These are phyloP conservation scores for Hemibagrus wyckioides DNA, from an alignment of 2,113 vertebrate species.

Conservation along the genomic window DNA sequence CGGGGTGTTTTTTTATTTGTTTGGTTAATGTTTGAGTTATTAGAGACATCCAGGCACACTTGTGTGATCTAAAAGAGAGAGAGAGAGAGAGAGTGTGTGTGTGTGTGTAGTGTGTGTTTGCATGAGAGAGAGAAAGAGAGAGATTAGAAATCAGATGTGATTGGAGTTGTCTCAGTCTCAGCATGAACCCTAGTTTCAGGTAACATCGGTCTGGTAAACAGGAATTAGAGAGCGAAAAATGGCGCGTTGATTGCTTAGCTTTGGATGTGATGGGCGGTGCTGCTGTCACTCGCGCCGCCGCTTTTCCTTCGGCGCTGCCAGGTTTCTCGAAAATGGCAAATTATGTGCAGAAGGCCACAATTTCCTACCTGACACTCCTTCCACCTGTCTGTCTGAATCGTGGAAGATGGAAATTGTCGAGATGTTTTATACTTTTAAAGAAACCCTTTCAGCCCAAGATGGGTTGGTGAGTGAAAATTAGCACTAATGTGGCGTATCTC, in stretches of 20 bases:
- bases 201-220: neutral
- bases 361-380: neutral
- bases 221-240: neutral
- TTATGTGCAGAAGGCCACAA: neutral
- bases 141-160: constrained; percentile 6
- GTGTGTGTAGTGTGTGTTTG: neutral
- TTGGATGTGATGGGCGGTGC: neutral
- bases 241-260: neutral
- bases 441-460: neutral
- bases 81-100: neutral
- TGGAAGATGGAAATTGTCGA: neutral
- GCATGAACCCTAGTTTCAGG: neutral
- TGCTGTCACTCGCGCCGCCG: neutral
- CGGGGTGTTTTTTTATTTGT: neutral
- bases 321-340: neutral
- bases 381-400: neutral
- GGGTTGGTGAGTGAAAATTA: neutral
- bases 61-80: neutral
- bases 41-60: neutral
- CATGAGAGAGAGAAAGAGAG: neutral
- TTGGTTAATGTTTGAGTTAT: neutral
- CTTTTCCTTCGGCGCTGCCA: neutral
- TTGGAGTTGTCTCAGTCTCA: neutral
- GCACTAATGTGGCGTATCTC: neutral
- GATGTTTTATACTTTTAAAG: neutral